Evolutionary conservation across 2,888 invertebrate genomes (phyloP), one percentile per base, ranked within the genome.

Genomic region (Lordiphosa fenestrarum): DNA sequence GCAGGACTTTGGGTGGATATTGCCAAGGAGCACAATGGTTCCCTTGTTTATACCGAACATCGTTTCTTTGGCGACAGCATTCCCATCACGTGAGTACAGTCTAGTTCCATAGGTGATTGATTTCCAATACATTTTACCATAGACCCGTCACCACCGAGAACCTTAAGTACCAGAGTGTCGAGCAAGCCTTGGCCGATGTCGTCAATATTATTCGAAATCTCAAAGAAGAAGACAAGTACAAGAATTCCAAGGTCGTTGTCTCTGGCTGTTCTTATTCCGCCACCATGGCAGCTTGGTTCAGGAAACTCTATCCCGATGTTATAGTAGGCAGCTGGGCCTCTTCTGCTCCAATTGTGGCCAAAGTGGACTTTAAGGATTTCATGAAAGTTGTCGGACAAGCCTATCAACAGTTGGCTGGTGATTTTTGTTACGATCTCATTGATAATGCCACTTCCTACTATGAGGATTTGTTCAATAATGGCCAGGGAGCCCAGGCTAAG

Each of bases 51-150:
- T 70, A 92, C 95, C 0, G 96, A 96, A 84, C 95, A 96, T 86
- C 91, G 96, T 62, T 96, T 92, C 87, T 96, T 95, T 82, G 96
- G 96, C 3, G 75, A 91, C 35, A 95, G 94, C 63, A 91, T 91
- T 66, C 95, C 95, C 0, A 92, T 92, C 15, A 70, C 67, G 94
- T 95, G 88, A 90, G 91, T 53, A 10, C 0, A 10, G 19, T 12
- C 36, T 12, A 36, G 6, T 1, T 10, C 3, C 21, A 30, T 21
- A 15, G 0, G 33, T 9, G 15, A 33, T 4, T 1, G 4, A 3
- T n/a, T 6, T 0, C 1, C 1, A 36, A 25, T n/a, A 35, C 44
- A 13, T 35, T 9, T 0, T 12, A 44, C 23, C 4, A 0, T 13
- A 71, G 71, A n/a, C 68, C 73, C 1, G 33, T 74, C 0, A 58